Conservation (phyloP, 2,888 invertebrate genomes). For the Aplocera efformata region DNA sequence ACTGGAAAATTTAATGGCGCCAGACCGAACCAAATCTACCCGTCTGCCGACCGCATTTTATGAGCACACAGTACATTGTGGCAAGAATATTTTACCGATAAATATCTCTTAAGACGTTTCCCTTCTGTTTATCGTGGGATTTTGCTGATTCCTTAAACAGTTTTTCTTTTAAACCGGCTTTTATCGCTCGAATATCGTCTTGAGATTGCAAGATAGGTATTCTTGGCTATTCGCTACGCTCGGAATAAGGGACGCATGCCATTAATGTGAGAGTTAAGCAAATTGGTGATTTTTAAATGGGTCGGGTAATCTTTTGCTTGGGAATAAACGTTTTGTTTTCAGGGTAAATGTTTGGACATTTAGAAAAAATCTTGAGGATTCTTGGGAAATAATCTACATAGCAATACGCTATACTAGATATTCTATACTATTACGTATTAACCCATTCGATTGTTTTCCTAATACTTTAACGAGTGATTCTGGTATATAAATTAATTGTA, state of each 20-base stretch:
- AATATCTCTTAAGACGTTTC: constrained; percentile 69
- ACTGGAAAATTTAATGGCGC: constrained; percentile 21
- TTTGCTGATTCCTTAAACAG: constrained; percentile 70
- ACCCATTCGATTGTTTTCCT: too few species aligned
- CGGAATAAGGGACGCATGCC: constrained; percentile 27
- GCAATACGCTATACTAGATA: too few species aligned
- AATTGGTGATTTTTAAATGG: constrained; percentile 29
- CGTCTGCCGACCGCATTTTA: constrained; percentile 45
- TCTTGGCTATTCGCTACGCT: constrained; percentile 24
- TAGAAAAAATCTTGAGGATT: too few species aligned
- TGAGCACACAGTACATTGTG: constrained; percentile 56
- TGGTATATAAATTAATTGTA: too few species aligned
- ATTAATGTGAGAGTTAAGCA: constrained; percentile 29
- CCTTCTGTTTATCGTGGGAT: constrained; percentile 71
- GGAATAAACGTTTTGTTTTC: constrained; percentile 21
- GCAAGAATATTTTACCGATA: constrained; percentile 70
- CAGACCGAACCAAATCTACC: constrained; percentile 11
- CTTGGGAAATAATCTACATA: too few species aligned
- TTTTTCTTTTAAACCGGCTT: constrained; percentile 62
- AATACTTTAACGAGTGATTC: too few species aligned
- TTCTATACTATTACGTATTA: too few species aligned
- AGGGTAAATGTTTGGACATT: constrained; percentile 2
- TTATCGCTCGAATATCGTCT: constrained; percentile 45
- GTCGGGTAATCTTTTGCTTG: constrained; percentile 22
- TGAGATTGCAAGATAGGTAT: constrained; percentile 35